Conservation (phyloP, 2,113 vertebrate genomes). For the Etheostoma cragini region DNA sequence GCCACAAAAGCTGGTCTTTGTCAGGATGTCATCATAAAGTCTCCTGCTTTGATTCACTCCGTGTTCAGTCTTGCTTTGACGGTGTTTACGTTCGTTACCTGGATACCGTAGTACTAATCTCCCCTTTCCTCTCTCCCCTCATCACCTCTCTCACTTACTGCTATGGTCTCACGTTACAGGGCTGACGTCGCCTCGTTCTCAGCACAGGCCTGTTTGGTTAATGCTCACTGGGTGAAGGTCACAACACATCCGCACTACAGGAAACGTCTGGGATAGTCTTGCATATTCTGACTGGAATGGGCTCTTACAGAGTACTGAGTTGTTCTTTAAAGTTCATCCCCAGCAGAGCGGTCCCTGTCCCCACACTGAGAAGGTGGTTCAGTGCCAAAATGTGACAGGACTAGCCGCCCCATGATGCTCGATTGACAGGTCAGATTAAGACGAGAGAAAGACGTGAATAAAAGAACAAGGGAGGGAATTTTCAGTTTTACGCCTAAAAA, state of each 20-base stretch:
- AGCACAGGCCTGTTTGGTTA: constrained; percentile 22
- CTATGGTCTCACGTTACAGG: constrained; percentile 61
- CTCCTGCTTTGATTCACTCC: constrained; percentile 34
- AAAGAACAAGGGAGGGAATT: constrained; percentile 1
- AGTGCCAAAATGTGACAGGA: constrained; percentile 16
- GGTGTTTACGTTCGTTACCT: constrained; percentile 76
- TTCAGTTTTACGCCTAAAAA: not conserved
- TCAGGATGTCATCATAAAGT: constrained; percentile 45
- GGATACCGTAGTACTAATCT: constrained; percentile 68
- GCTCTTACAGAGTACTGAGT: constrained; percentile 3
- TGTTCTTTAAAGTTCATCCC: constrained; percentile 20
- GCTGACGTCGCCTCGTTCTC: constrained; percentile 50
- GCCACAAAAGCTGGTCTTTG: constrained; percentile 43
- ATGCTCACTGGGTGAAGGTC: constrained; percentile 52
- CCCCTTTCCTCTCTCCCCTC: constrained; percentile 37
- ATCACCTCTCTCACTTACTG: constrained; percentile 28
- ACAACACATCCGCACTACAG: constrained; percentile 47
- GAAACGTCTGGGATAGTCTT: constrained; percentile 53
- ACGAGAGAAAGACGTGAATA: not conserved
- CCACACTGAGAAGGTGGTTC: not conserved
- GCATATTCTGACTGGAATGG: constrained; percentile 2
- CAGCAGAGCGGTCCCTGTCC: constrained; percentile 26
- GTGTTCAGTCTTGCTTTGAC: constrained; percentile 64
- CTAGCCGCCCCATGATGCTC: not conserved
- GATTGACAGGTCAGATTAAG: not conserved